A percentile compares a stretch with the other conserved stretches of the same genome.
These are phyloP conservation scores for Hippocampus barbouri DNA, from an alignment of 2,113 vertebrate species.

Conservation along the genomic window DNA sequence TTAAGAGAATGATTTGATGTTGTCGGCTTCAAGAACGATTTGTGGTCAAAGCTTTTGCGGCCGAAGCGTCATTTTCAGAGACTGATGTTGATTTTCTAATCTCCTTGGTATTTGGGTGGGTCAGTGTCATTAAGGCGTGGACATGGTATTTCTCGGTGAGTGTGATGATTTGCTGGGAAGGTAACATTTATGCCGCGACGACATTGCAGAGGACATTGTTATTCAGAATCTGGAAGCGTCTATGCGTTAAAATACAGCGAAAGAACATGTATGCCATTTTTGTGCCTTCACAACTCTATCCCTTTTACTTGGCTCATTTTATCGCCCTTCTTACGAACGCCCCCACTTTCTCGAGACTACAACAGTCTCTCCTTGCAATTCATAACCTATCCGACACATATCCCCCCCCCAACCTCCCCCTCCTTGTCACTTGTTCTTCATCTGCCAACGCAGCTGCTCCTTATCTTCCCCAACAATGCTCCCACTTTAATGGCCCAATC, in stretches of 20 bases:
- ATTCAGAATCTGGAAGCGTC: neutral
- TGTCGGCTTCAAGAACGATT: too few species aligned
- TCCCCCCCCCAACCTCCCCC: neutral
- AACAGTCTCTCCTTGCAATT: neutral
- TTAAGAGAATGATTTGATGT: too few species aligned
- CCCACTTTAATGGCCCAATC: slow-evolving; percentile 6
- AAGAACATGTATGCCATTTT: neutral
- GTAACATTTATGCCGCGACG: neutral
- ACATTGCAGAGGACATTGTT: neutral
- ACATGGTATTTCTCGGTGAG: neutral
- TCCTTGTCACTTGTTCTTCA: slow-evolving; percentile 12
- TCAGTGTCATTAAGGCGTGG: neutral
- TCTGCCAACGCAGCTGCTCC: slow-evolving; percentile 7
- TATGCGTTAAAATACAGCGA: neutral
- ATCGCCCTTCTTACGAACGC: too few species aligned
- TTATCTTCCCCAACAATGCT: slow-evolving; percentile 9
- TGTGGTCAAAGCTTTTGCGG: too few species aligned
- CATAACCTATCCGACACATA: slow-evolving; percentile 2
- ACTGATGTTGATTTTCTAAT: slow-evolving; percentile 23
- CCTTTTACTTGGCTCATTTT: neutral
- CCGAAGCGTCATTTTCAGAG: neutral
- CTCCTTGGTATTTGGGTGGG: slow-evolving; percentile 9
- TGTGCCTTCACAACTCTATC: neutral
- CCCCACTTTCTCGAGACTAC: slow-evolving; percentile 1
- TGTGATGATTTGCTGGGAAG: slow-evolving; percentile 1